Evolutionary conservation across 2,113 vertebrate genomes (phyloP), one percentile per base, ranked within the genome.

Genomic region (Melospiza melodia): DNA sequence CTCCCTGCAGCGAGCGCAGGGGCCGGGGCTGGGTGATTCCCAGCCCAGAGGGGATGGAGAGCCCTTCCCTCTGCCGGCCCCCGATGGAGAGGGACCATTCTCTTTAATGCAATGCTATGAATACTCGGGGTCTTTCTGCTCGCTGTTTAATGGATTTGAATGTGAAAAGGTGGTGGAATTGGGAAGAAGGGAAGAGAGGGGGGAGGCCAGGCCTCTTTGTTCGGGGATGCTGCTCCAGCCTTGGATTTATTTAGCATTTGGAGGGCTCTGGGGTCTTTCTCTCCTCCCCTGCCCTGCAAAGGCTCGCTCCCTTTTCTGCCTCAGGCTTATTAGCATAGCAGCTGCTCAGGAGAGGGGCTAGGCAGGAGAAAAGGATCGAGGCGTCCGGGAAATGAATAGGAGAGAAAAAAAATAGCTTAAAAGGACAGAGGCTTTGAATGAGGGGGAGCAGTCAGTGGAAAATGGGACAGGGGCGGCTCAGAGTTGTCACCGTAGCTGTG

Each of bases 321-420:
- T 97, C 74, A 77, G 63, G 59, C 96, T 98, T 97, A 99, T 99
- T 99, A 99, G 98, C 99, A 99, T 99, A 99, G 98, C 99, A 99
- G 99, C 99, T 99, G 99, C 99, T 98, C 90, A 97, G 98, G 98
- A 97, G 98, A 96, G 94, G 94, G 97, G 93, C 96, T 86, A 35
- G 90, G 83, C 84, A 73, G n/a, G 94, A 94, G 96, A 95, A 96
- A 93, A 94, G 98, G 98, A 98, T 97, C 94, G 98, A 98, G 98
- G 98, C 97, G 91, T 96, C 98, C 98, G 91, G 97, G 97, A 97
- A 97, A 97, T 99, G 99, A 99, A 99, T 99, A 99, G 98, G 97
- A 97, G 78, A 94, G 90, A 88, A 97, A 98, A 98, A 98, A 98
- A 97, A 97, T 97, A 98, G 98, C 98, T 97, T 95, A 98, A 98